Conservation (phyloP, 2,888 invertebrate species). For the Callosobruchus maculatus region DNA sequence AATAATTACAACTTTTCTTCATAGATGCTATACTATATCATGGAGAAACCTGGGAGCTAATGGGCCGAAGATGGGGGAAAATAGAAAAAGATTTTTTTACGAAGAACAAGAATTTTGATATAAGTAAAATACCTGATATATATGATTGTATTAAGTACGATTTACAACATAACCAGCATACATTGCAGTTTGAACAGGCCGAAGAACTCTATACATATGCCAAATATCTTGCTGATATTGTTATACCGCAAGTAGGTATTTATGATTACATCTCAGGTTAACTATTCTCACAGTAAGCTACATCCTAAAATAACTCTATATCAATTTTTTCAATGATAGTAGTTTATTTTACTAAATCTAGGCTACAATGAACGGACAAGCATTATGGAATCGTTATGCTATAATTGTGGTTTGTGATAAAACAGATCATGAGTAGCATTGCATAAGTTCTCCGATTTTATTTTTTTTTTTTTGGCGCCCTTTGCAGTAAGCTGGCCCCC, state of each 20-base stretch:
- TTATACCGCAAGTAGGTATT: slow-evolving; percentile 84
- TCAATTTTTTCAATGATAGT: too few relatives aligned
- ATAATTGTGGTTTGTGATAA: too few relatives aligned
- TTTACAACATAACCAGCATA: slow-evolving; percentile 95
- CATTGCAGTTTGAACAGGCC: slow-evolving; percentile 86
- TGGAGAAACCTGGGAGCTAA: slow-evolving; percentile 98
- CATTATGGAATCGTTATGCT: too few relatives aligned
- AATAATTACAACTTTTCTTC: slow-evolving; percentile 11
- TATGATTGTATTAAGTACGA: slow-evolving; percentile 99
- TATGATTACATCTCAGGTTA: background rate
- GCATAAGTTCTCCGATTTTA: too few relatives aligned
- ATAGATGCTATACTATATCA: slow-evolving; percentile 90
- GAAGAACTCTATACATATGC: slow-evolving; percentile 93
- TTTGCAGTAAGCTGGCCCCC: too few relatives aligned
- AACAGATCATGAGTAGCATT: too few relatives aligned
- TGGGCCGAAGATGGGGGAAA: slow-evolving; percentile 96
- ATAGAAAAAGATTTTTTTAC: slow-evolving; percentile 97
- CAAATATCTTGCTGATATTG: slow-evolving; percentile 96
- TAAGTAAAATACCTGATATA: slow-evolving; percentile 98
- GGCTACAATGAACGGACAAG: too few relatives aligned
- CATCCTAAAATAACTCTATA: too few relatives aligned
- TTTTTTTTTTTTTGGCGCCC: too few relatives aligned
- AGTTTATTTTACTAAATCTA: too few relatives aligned
- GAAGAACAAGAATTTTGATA: slow-evolving; percentile 90
- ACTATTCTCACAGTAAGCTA: background rate